Base-by-base conservation (phyloP, 2,113 vertebrate species). In the Sapajus apella region DNA sequence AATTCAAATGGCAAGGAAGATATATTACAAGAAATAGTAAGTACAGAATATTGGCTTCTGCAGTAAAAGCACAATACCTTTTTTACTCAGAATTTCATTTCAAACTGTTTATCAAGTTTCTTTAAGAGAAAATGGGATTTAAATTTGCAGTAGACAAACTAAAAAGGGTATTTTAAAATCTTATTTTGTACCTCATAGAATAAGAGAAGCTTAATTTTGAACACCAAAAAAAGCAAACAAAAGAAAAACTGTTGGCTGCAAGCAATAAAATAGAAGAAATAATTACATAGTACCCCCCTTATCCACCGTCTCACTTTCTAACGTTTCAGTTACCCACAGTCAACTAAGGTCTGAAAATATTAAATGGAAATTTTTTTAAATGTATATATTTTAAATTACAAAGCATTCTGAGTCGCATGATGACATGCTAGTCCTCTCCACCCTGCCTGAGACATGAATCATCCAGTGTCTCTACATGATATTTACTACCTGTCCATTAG, bases 1-100 rank as follows among this genome's bases (percentile, higher is more conserved):
- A 97, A 90, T 93, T 98, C 88, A 97, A 95, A 96, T 91, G 87
- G 58, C 77, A 95, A 95, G 90, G 84, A 98, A 81, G 90, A 93
- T 89, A 80, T 16, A 94, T 47, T 55, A 40, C 56, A 35, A 61
- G 27, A 97, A 73, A 92, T 6, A 90, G 30, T 23, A 20, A 97
- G 96, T 75, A 1, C 32, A 35, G 56, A 85, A n/a, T 87, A 97
- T 66, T 82, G 45, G 91, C 94, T 93, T 61, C 81, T 97, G 12
- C 47, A 43, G 23, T 80, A 81, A 73, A 64, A 97, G 25, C 10
- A 94, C 87, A 40, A 72, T 96, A 64, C 12, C 45, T 77, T 96
- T 94, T 70, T 86, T 55, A 70, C 0, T 0, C 32, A 30, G 9
- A 0, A 16, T 97, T 89, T 87, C 82, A 92, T 94, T 40, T 73